Conservation (phyloP, 2,113 vertebrate species). For the Melanostigma gelatinosum region DNA sequence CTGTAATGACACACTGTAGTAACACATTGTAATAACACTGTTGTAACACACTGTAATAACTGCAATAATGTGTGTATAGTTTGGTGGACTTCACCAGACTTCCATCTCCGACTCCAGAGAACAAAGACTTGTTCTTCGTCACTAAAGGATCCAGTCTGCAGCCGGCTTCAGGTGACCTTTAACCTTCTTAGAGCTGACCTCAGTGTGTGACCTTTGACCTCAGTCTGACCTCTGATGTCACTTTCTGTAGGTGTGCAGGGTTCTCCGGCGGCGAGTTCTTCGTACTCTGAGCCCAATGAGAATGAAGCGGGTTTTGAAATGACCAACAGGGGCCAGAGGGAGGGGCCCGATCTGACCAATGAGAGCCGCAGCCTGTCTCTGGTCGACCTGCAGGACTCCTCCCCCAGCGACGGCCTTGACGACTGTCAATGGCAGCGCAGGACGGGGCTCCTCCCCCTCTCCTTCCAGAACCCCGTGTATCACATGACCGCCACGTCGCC, state of each 20-base stretch:
- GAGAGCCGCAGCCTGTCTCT: slow-evolving; percentile 96
- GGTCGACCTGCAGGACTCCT: slow-evolving; percentile 94
- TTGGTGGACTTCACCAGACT: slow-evolving; percentile 98
- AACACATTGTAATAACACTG: too few species aligned
- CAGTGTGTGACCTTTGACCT: slow-evolving; percentile 4
- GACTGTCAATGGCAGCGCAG: slow-evolving; percentile 87
- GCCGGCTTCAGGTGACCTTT: slow-evolving; percentile 79
- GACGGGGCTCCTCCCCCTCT: slow-evolving; percentile 91
- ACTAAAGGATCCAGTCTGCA: slow-evolving; percentile 95
- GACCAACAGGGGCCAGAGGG: slow-evolving; percentile 56
- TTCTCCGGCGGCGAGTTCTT: slow-evolving; percentile 95
- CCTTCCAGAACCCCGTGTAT: slow-evolving; percentile 98
- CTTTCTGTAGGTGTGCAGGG: slow-evolving; percentile 62
- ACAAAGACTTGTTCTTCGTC: slow-evolving; percentile 99
- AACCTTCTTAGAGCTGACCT: background rate
- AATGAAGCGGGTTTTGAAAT: slow-evolving; percentile 82
- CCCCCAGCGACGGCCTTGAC: slow-evolving; percentile 81
- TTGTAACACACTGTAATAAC: too few species aligned
- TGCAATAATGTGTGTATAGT: slow-evolving; percentile 77
- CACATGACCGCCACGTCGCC: slow-evolving; percentile 96
- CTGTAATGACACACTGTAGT: too few species aligned
- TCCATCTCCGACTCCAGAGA: slow-evolving; percentile 98
- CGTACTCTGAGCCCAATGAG: slow-evolving; percentile 97
- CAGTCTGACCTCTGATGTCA: slow-evolving; percentile 28
- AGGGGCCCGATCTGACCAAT: slow-evolving; percentile 86